Evolutionary conservation across 2,797 vertebrate genomes (phyloP).

Genomic region (Poliocrania exsul): DNA sequence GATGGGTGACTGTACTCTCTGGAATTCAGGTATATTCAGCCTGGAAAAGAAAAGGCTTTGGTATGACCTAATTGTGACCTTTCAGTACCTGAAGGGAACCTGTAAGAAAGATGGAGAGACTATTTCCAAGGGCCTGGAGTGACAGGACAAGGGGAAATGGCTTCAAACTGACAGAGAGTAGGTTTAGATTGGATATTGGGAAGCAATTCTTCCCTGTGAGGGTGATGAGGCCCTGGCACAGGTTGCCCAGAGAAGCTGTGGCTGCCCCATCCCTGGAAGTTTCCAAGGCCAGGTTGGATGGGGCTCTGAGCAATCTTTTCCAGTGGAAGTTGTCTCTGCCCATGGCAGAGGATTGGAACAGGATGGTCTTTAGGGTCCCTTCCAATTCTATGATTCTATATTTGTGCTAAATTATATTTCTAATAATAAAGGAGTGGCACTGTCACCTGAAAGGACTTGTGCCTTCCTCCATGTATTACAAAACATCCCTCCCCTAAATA

Average conservation of each 20-base stretch:
- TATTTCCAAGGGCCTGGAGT: neutral
- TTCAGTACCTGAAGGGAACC: neutral
- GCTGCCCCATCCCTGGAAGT: neutral
- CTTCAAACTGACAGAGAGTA: neutral
- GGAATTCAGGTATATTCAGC: neutral
- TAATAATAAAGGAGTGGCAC: no score
- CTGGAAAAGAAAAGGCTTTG: neutral
- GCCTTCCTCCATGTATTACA: no score
- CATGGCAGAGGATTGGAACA: accelerated
- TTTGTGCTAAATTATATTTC: no score
- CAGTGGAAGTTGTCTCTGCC: neutral
- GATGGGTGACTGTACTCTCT: neutral
- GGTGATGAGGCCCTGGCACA: accelerated
- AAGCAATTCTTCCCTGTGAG: neutral
- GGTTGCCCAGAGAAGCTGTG: neutral
- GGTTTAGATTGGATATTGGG: accelerated
- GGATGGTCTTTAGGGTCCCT: neutral
- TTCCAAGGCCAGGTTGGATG: accelerated
- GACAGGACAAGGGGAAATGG: neutral
- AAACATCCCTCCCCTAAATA: no score
- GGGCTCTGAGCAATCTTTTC: accelerated
- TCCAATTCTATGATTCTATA: neutral
- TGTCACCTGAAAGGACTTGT: no score
- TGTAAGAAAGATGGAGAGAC: neutral
- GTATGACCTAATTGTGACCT: neutral